Conservation (phyloP, 2,113 vertebrate genomes). For the Atrichornis clamosus region DNA sequence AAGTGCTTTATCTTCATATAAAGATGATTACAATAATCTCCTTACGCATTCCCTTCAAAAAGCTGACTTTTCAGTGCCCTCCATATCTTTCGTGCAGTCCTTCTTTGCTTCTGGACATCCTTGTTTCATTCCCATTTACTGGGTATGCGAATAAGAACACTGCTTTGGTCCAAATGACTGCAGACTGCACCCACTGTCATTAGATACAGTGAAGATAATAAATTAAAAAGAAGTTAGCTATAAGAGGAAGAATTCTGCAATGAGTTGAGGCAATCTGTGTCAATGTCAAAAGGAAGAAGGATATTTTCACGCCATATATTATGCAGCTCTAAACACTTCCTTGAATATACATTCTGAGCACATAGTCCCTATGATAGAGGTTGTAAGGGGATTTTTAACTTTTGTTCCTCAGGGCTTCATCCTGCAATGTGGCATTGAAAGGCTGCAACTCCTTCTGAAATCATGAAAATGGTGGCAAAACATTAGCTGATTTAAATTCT, state of each 20-base stretch:
- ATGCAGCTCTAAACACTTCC: constrained; percentile 36
- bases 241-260: neutral
- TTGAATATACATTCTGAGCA: constrained; percentile 24
- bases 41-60: constrained; percentile 11
- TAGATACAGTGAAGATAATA: neutral
- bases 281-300: constrained; percentile 44
- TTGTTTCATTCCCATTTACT: constrained; percentile 12
- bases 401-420: constrained; percentile 10
- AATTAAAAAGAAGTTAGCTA: neutral
- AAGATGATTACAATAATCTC: constrained; percentile 53
- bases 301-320: neutral
- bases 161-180: constrained; percentile 11
- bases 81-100: neutral
- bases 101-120: constrained; percentile 25
- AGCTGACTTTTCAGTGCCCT: constrained; percentile 38
- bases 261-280: neutral
- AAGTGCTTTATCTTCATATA: constrained; percentile 47
- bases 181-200: neutral
- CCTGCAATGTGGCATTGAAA: constrained; percentile 1
- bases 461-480: neutral
- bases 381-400: constrained; percentile 43
- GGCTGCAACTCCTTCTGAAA: neutral
- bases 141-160: neutral
- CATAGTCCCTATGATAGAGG: neutral
- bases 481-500: neutral